Base-by-base conservation (phyloP, 2,797 vertebrate genomes). In the Gambelia wislizenii region DNA sequence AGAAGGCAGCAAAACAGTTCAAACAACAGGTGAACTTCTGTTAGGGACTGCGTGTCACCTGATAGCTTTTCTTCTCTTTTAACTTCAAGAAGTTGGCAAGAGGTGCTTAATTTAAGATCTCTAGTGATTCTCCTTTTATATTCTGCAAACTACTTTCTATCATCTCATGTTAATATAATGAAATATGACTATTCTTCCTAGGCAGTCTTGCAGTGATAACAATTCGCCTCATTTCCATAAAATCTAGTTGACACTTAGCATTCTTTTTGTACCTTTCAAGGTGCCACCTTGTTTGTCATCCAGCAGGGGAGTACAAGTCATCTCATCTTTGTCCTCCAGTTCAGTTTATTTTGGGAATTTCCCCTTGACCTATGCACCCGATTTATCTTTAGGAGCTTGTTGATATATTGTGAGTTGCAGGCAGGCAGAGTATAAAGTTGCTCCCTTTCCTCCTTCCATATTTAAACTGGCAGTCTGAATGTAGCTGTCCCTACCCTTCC, bases 21-120 rank as follows among this genome's bases (percentile, higher is more conserved):
- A 83, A 91, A 69, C 77, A 85, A 75, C 86, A 91, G 61, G 49
- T 82, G 77, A 75, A 61, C n/a, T 12, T 36, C 33, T 69, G 3
- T 87, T 30, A 2, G 8, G 12, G 18, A 16, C 81, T 87, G 69
- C 54, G n/a, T 33, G 20, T 20, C 44, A 36, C 30, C 33, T 75
- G 36, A 27, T 39, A 22, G 42, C 4, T 59, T 44, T 61, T 69
- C 30, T 52, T n/a, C 30, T 52, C 20, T n/a, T 77, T 54, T 36
- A 20, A 75, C 20, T 77, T 86, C 47, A 47, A 36, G 75, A 47
- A 86, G 33, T 6, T 20, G 25, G 13, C 47, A 39, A 27, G 42
- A 49, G 54, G 22, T 47, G 16, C 22, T 36, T 76, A 42, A 74
- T 54, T 54, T 79, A 33, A 52, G n/a, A 69, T 27, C 44, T 49